Percentiles rank a stretch among this genome's conserved stretches.
phyloP scores from a whole-genome alignment of 2,888 invertebrate species.

The Diabrotica balteata region DNA sequence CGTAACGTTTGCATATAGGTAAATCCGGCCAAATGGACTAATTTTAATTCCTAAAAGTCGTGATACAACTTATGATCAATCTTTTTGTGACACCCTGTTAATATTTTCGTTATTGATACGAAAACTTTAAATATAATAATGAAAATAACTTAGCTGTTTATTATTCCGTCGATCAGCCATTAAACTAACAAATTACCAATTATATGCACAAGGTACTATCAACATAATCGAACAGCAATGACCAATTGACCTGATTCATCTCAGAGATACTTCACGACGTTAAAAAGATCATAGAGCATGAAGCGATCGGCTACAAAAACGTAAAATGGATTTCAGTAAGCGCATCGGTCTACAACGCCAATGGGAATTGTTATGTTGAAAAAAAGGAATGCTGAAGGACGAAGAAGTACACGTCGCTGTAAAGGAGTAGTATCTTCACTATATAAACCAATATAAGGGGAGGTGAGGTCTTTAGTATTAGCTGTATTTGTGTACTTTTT shows the following conservation, averaged over 20 bases:
- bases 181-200: no score
- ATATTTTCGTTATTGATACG: no score
- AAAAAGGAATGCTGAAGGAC: conserved; percentile 33
- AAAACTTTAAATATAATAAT: no score
- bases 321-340: conserved; percentile 23
- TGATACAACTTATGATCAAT: no score
- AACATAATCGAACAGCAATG: background rate
- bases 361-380: conserved; percentile 22
- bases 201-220: no score
- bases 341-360: conserved; percentile 29
- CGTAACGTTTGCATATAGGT: no score
- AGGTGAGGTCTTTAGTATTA: conserved; percentile 35
- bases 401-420: conserved; percentile 40
- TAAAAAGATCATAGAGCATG: conserved; percentile 12
- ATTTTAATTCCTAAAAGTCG: no score
- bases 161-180: no score
- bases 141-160: no score
- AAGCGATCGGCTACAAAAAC: conserved; percentile 5
- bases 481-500: background rate
- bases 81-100: no score
- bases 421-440: conserved; percentile 42
- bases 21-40: no score
- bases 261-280: conserved; percentile 1
- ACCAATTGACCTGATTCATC: background rate
- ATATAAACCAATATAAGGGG: conserved; percentile 43